A percentile compares a stretch with the other conserved stretches of the same genome.
Evolutionary conservation across 2,888 invertebrate genomes (phyloP).

Genomic region (Xylota segnis): DNA sequence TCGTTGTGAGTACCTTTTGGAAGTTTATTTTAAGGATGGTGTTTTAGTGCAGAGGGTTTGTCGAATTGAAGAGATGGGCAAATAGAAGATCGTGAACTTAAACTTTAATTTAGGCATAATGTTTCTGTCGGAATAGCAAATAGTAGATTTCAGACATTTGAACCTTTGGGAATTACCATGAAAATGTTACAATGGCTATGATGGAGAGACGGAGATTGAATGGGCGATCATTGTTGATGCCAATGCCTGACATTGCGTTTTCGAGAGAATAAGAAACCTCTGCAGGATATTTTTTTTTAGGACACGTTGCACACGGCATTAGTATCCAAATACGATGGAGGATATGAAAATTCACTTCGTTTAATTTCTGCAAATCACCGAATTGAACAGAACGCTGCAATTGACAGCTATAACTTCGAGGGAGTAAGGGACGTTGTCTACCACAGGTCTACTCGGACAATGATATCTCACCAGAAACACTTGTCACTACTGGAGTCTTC

Average conservation of each 20-base stretch:
- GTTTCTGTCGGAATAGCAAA: neutral
- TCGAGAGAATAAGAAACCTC: too few relatives aligned
- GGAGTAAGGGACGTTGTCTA: too few relatives aligned
- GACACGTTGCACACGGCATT: too few relatives aligned
- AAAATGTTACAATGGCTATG: neutral
- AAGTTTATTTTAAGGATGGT: constrained; percentile 15
- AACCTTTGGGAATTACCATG: neutral
- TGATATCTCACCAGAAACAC: too few relatives aligned
- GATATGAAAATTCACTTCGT: too few relatives aligned
- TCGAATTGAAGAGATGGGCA: constrained; percentile 5
- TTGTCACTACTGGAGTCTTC: too few relatives aligned
- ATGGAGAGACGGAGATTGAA: neutral
- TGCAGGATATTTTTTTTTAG: too few relatives aligned
- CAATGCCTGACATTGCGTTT: neutral
- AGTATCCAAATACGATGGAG: too few relatives aligned
- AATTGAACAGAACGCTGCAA: too few relatives aligned
- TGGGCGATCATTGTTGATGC: neutral
- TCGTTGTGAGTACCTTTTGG: neutral
- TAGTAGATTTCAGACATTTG: neutral
- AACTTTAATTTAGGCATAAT: constrained; percentile 31
- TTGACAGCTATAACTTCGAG: too few relatives aligned
- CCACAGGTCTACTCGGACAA: too few relatives aligned
- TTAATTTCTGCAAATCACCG: too few relatives aligned
- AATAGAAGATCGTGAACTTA: constrained; percentile 18
- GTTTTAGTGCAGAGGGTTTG: neutral